Conservation (phyloP, 2,113 vertebrate genomes). For the Caracal caracal region DNA sequence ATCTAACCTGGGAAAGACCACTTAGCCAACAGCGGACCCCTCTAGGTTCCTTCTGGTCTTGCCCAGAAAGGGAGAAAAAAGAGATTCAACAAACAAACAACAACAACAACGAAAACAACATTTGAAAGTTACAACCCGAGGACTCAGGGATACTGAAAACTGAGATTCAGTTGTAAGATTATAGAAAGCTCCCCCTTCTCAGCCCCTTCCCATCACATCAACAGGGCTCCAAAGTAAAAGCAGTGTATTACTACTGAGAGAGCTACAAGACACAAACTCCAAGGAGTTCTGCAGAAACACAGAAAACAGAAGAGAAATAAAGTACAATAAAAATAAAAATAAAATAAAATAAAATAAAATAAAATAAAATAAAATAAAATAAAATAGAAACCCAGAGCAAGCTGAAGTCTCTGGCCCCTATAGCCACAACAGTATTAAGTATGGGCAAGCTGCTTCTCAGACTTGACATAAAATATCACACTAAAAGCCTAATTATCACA, state of each 20-base stretch:
- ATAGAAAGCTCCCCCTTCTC: neutral
- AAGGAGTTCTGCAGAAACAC: neutral
- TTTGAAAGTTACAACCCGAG: neutral
- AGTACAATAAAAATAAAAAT: neutral
- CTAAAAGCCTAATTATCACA: neutral
- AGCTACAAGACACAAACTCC: neutral
- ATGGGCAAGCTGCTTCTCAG: neutral
- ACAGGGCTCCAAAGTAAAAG: neutral
- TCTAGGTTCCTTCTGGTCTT: neutral
- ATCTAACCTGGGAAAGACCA: neutral
- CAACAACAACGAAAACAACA: too few relatives aligned
- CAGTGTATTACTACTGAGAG: neutral
- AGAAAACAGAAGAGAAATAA: too few relatives aligned
- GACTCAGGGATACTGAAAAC: neutral
- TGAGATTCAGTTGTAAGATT: neutral
- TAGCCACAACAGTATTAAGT: neutral
- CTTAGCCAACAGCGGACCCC: rapidly evolving
- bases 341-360: neutral
- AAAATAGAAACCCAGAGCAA: neutral
- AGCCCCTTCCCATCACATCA: neutral
- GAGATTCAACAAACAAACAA: neutral
- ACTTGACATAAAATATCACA: neutral
- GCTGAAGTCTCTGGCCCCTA: neutral
- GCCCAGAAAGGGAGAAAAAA: rapidly evolving
- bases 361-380: neutral